Base-by-base conservation (phyloP, 1,140 invertebrate genomes). In the Contarinia nasturtii region DNA sequence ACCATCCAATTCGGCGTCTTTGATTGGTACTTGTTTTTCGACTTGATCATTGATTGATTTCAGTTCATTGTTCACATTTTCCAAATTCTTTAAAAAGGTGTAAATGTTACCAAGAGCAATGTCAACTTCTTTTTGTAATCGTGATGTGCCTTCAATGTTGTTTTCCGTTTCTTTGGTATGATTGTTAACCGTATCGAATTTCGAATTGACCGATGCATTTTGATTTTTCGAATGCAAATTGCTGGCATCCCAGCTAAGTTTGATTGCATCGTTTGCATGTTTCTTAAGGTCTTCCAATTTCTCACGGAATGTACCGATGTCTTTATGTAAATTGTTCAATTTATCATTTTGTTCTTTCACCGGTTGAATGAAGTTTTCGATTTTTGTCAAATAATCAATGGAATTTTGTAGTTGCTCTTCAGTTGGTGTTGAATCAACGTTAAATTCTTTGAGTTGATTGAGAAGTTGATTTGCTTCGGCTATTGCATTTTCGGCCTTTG, bases 401-500 rank as follows among this genome's bases (percentile, higher is more conserved):
- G 80, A 74, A 52, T 75, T 76, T 5, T 73, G 58, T 34, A 76
- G 60, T 33, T 76, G 71, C 15, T 72, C 65, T 1, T 71, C 62
- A 0, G 79, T 76, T 36, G 68, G 66, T 14, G 60, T 48, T 15
- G 64, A 52, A 36, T 68, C 66, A 2, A 66, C 60, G 2, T 59
- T 52, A 14, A 71, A 54, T 21, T 57, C 44, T 52, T 60, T 70
- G 53, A 53, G 58, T 58, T 71, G 54, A 8, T 55, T 66, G 14
- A 88, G 66, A 3, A 85, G 79, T 1, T 72, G 60, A 49, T 82
- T 67, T 0, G 85, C 87, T 57, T 88, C 75, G 11, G 71, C 64
- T 3, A 91, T 54, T 0, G 85, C 80, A 15, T 73, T 75, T 43
- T 90, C 86, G 0, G 86, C 73, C 58, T 83, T 82, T 0, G 80